Conservation (phyloP, 2,113 vertebrate species). For the Thermophis baileyi region DNA sequence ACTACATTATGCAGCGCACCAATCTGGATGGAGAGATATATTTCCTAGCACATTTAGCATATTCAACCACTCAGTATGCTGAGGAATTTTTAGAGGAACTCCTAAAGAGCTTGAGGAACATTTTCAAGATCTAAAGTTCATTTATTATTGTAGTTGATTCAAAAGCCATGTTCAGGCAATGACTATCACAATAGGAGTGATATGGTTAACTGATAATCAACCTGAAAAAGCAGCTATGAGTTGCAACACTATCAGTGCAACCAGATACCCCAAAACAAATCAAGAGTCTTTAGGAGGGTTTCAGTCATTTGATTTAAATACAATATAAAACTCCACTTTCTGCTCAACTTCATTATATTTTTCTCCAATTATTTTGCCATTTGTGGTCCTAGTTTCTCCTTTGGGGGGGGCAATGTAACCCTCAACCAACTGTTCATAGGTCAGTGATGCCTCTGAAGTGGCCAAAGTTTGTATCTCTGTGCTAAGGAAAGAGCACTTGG, state of each 20-base stretch:
- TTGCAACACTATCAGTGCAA: background rate
- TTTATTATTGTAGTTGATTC: background rate
- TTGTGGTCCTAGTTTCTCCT: background rate
- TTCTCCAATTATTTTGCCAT: background rate
- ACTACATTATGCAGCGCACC: background rate
- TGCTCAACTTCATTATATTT: background rate
- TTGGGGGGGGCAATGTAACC: background rate
- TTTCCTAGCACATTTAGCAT: too few species aligned
- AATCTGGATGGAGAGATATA: too few species aligned
- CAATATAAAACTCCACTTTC: background rate
- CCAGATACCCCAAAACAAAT: background rate
- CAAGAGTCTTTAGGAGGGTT: background rate
- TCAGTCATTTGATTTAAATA: background rate
- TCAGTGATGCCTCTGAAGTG: background rate
- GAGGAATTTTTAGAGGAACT: background rate
- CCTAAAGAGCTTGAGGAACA: background rate
- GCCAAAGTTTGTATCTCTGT: background rate
- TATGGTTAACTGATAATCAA: background rate
- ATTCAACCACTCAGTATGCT: background rate
- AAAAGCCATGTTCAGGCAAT: background rate
- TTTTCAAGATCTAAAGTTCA: background rate
- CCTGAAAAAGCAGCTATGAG: background rate
- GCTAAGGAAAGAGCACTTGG: background rate
- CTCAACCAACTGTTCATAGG: background rate
- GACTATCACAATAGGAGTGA: background rate